Conservation (phyloP, 2,113 vertebrate genomes). For the Malaclemys terrapin region DNA sequence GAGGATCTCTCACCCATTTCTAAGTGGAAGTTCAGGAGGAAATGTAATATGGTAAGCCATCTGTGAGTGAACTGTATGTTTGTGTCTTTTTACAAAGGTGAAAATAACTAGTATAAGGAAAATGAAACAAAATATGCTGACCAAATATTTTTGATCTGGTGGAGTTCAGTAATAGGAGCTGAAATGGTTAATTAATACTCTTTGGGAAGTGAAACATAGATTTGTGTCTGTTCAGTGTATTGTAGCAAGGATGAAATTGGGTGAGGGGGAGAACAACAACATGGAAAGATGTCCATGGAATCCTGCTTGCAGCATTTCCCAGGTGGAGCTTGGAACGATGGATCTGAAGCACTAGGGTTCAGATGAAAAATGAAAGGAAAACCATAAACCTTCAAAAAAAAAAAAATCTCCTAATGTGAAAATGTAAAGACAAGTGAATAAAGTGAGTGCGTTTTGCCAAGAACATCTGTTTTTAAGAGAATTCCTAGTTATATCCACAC, state of each 20-base stretch:
- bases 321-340: constrained; percentile 28
- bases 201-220: background rate
- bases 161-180: background rate
- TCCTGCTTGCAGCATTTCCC: constrained; percentile 39
- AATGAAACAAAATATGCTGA: constrained; percentile 56
- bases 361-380: constrained; percentile 1
- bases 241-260: background rate
- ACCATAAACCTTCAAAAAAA: background rate
- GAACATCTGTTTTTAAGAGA: constrained; percentile 18
- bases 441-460: constrained; percentile 28
- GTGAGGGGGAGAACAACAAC: constrained; percentile 13
- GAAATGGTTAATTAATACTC: background rate
- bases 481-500: background rate
- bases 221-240: background rate
- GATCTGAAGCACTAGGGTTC: constrained; percentile 30
- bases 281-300: constrained; percentile 58
- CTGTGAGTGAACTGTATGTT: background rate
- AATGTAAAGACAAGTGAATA: background rate
- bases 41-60: background rate
- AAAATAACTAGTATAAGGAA: constrained; percentile 36
- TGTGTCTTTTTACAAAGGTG: background rate
- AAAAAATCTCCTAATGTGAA: background rate
- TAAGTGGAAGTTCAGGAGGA: constrained; percentile 39
- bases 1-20: background rate
- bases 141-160: constrained; percentile 36